Base-by-base conservation (phyloP, 1,140 invertebrate species). In the Physella acuta region DNA sequence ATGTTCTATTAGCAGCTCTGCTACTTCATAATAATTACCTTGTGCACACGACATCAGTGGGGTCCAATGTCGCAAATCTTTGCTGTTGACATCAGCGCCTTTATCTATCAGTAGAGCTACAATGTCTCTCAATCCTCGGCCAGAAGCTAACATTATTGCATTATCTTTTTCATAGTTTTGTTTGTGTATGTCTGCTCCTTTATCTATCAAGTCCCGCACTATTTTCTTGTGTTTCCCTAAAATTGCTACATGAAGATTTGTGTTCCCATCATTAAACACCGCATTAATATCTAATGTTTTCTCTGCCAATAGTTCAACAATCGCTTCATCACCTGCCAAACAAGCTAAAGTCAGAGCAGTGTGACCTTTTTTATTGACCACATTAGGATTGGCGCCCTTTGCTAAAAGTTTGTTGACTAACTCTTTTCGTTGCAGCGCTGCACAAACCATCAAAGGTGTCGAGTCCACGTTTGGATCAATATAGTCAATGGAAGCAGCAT, bases 31-130 rank as follows among this genome's bases (percentile, higher is more conserved):
- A 37, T 49, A 24, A 30, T 53, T 53, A 30, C 52, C 30, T 30
- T 64, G 62, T 14, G 17, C 28, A 33, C 62, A 64, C 4, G 1
- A 51, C 62, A 64, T 64, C 20, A 64, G 28, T 8, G 62, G 62
- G 30, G 62, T 64, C 62, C 62, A 64, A 3, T 33, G 30, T 33
- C 49, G 30, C 28, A 24, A 3, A 49, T 64, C 51, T 49, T 1
- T 37, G 28, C 39, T 33, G 51, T 64, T 64, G 2, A 64, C 30
- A 24, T 64, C 28, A 1, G 39, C 62, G 8, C 33, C 24, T 3
- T 34, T 28, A 8, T 53, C 16, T 17, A 64, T 8, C 28, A 64
- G n/a, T 28, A 64, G 11, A 31, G 3, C 11, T 5, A 64, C 52
- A 2, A 37, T 53, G 31, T 64, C 49, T 37, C 24, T 51, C 14